phyloP scores from a whole-genome alignment of 2,113 vertebrate genomes.

The Malaclemys terrapin region DNA sequence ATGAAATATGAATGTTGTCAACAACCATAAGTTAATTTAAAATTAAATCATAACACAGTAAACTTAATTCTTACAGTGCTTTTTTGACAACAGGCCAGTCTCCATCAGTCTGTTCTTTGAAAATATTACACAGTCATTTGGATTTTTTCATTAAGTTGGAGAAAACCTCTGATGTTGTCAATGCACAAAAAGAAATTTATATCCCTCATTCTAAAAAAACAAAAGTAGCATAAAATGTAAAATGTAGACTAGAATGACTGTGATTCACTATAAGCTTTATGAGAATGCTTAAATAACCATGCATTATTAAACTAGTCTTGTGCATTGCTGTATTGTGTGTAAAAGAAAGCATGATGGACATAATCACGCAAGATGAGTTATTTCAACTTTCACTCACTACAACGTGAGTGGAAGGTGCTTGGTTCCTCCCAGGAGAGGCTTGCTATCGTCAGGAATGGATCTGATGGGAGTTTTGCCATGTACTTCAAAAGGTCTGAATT shows the following conservation, averaged over 20 bases:
- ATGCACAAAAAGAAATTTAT: conserved; percentile 48
- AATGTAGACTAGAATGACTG: conserved; percentile 45
- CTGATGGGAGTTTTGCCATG: not conserved
- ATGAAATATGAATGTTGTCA: conserved; percentile 71
- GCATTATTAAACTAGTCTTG: conserved; percentile 26
- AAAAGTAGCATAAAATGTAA: conserved; percentile 38
- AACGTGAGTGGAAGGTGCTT: conserved; percentile 25
- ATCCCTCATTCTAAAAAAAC: conserved; percentile 41
- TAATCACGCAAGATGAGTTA: conserved; percentile 15
- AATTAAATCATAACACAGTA: conserved; percentile 69
- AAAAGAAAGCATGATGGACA: not conserved
- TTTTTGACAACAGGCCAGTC: conserved; percentile 62
- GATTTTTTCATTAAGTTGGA: conserved; percentile 57
- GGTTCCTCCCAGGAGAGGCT: conserved; percentile 21
- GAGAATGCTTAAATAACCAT: not conserved
- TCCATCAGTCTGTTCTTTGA: conserved; percentile 45
- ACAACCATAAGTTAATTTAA: conserved; percentile 69
- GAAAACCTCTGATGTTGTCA: conserved; percentile 50
- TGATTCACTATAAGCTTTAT: conserved; percentile 40
- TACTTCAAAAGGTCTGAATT: conserved; percentile 31
- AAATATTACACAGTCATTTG: conserved; percentile 1
- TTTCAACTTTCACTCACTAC: conserved; percentile 34
- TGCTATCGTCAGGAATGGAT: not conserved
- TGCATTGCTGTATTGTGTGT: not conserved
- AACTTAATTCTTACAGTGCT: conserved; percentile 60